These are phyloP conservation scores for Nicator chloris DNA, from an alignment of 2,113 vertebrate genomes.

Conservation along the genomic window DNA sequence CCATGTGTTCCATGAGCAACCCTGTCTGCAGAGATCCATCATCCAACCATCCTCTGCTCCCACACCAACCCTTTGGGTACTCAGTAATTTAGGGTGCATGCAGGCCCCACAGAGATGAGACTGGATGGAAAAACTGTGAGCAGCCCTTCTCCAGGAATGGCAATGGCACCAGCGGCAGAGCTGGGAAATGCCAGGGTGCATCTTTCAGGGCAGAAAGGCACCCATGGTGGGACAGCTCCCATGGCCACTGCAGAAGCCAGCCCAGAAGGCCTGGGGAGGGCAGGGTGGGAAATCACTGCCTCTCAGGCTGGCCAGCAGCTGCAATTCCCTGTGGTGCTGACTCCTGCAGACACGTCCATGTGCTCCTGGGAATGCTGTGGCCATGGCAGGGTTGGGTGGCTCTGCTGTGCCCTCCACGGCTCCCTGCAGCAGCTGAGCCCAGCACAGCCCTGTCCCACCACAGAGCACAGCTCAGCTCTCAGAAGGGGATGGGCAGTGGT, in stretches of 20 bases:
- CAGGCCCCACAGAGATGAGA: rapidly evolving
- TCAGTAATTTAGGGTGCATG: neutral
- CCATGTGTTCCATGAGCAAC: too few relatives aligned
- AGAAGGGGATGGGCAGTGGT: neutral
- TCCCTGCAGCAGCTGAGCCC: neutral
- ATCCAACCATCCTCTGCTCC: too few relatives aligned
- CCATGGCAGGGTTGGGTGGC: neutral
- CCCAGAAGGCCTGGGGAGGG: neutral
- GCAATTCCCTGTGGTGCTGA: neutral
- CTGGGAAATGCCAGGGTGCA: neutral
- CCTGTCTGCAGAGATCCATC: too few relatives aligned
- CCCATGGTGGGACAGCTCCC: neutral
- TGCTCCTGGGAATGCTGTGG: neutral
- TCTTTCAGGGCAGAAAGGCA: neutral
- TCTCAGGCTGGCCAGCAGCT: neutral
- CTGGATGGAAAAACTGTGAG: neutral
- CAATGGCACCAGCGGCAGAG: neutral
- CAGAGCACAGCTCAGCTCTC: neutral
- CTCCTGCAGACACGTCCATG: neutral
- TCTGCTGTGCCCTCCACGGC: neutral
- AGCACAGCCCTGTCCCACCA: neutral
- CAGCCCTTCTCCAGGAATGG: neutral
- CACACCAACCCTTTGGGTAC: neutral
- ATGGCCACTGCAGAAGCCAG: neutral
- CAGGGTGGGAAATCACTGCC: neutral